These are phyloP conservation scores for Parauchenoglanis ngamensis DNA, from an alignment of 2,797 vertebrate genomes.

Conservation along the genomic window DNA sequence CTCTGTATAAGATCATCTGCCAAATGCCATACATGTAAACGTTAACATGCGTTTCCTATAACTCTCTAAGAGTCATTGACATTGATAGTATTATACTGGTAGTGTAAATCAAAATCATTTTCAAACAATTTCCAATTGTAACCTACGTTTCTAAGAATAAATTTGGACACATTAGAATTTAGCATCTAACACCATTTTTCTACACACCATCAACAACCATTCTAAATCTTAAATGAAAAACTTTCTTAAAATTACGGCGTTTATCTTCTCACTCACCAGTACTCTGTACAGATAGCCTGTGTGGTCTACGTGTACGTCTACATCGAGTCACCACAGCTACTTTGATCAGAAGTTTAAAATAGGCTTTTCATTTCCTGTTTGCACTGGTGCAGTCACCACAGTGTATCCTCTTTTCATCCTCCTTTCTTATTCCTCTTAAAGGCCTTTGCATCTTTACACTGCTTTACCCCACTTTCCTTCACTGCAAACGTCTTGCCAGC, in stretches of 20 bases:
- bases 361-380: background rate
- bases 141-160: background rate
- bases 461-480: background rate
- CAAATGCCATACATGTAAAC: too few relatives aligned
- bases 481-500: background rate
- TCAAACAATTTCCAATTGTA: background rate
- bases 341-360: too few relatives aligned
- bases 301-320: background rate
- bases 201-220: too few relatives aligned
- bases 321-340: background rate
- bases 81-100: background rate
- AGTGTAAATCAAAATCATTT: too few relatives aligned
- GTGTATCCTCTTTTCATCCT: too few relatives aligned
- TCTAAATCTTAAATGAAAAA: background rate
- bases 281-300: background rate
- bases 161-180: background rate
- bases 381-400: too few relatives aligned
- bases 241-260: background rate
- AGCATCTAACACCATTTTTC: background rate
- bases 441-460: background rate
- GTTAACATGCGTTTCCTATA: background rate
- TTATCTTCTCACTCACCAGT: background rate
- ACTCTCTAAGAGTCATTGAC: too few relatives aligned
- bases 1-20: too few relatives aligned
- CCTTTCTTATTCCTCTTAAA: background rate